Percentiles rank a stretch among this genome's conserved stretches.
These are phyloP conservation scores for Aporophyla lueneburgensis DNA, from an alignment of 2,888 invertebrate species.

Conservation along the genomic window DNA sequence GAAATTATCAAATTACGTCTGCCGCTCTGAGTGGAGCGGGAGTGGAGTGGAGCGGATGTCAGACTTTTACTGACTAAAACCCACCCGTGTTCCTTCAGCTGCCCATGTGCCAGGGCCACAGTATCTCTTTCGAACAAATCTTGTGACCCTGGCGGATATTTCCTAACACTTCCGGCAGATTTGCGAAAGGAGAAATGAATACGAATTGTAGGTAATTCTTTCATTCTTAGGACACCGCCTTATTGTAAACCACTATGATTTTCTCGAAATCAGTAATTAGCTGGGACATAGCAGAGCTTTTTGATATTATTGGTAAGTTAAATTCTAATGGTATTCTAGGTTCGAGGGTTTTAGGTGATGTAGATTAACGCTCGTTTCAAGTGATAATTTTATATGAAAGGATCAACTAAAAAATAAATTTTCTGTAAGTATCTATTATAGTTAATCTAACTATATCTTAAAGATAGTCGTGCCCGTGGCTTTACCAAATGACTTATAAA, in stretches of 20 bases:
- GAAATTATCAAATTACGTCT: too few species aligned
- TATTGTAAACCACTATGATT: conserved; percentile 18
- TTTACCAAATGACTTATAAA: too few species aligned
- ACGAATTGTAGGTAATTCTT: background rate
- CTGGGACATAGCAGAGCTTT: conserved; percentile 6
- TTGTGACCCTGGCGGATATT: too few species aligned
- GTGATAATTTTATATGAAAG: background rate
- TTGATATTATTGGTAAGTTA: conserved; percentile 36
- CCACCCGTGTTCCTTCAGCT: too few species aligned
- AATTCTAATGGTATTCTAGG: conserved; percentile 5
- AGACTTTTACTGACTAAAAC: too few species aligned
- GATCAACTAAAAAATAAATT: background rate
- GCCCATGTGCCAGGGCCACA: too few species aligned
- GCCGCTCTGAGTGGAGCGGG: too few species aligned
- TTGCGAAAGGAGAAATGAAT: too few species aligned
- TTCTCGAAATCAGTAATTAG: conserved; percentile 28
- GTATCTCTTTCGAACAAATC: too few species aligned
- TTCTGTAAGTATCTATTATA: background rate
- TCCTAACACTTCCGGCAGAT: too few species aligned
- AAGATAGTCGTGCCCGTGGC: too few species aligned
- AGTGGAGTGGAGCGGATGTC: too few species aligned
- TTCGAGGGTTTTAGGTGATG: background rate
- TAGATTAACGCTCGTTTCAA: background rate
- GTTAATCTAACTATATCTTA: background rate
- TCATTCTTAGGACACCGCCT: background rate